Evolutionary conservation across 2,888 invertebrate genomes (phyloP), one percentile per base, ranked within the genome.

Genomic region (Trissoscelio sp.): DNA sequence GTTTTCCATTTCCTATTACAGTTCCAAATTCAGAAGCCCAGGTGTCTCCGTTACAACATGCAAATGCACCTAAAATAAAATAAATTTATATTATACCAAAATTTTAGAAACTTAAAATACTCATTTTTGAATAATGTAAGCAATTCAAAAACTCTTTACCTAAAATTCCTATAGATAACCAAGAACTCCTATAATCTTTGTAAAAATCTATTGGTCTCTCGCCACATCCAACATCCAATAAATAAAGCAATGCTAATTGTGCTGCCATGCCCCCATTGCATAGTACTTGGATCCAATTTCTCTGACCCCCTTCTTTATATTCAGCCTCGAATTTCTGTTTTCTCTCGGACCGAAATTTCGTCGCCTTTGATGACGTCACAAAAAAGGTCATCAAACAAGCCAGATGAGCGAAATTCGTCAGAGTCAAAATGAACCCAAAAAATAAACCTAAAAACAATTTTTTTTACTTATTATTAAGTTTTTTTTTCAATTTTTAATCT

Each of bases 1-100:
- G n/a, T n/a, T n/a, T n/a, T n/a, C n/a, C n/a, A 22, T 91, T 92
- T 4, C 95, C 94, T 16, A 96, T 89, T 0, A 96, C 97, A 31
- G 95, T 93, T 0, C 97, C 97, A 14, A 98, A 90, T 92, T 98
- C 98, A 37, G 97, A 97, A 55, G 97, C 96, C 96, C 97, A 97
- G 0, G 97, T 98, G 88, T 98, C 98, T 0, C 97, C 97, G 89
- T 96, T 96, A 85, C 95, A 95, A 88, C 96, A 96, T 11, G 96
- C 94, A 86, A 97, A 93, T 0, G 96, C 93, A 85, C 95, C 95
- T 95, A 31, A 5, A 7, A 60, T 12, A 44, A 39, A 44, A 64
- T 42, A 44, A 46, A 9, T 39, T 46, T 70, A 12, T 37, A 78
- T 58, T 60, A 1, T 24, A 24, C 6, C 24, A 24, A 3, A 31